Conservation (phyloP, 2,113 vertebrate genomes). For the Spheniscus mendiculus region DNA sequence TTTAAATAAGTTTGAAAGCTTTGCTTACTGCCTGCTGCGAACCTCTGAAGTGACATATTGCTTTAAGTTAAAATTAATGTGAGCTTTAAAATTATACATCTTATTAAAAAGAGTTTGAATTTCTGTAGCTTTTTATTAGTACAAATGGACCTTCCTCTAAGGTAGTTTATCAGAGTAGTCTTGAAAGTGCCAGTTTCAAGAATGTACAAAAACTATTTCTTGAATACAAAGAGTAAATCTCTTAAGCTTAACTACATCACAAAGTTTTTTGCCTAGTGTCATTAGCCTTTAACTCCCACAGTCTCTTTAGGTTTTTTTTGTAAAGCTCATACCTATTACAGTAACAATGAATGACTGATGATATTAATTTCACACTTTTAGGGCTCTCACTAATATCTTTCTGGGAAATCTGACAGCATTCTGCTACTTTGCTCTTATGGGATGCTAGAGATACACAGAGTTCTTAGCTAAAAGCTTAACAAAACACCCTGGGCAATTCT, state of each 20-base stretch:
- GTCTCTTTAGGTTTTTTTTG: background rate
- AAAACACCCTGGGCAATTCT: background rate
- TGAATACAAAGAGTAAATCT: background rate
- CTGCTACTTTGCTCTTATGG: background rate
- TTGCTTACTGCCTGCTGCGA: slow-evolving; percentile 57
- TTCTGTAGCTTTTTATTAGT: background rate
- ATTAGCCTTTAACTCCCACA: background rate
- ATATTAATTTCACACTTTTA: background rate
- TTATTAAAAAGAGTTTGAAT: background rate
- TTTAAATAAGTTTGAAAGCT: slow-evolving; percentile 72
- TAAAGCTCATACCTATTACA: background rate
- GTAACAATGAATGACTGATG: background rate
- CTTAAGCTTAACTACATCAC: background rate
- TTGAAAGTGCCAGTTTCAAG: background rate
- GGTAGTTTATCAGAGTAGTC: background rate
- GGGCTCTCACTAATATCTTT: background rate
- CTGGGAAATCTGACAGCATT: background rate
- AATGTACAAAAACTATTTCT: background rate
- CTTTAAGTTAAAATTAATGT: slow-evolving; percentile 39
- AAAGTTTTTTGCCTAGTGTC: background rate
- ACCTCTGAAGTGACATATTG: slow-evolving; percentile 26
- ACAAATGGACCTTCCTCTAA: background rate
- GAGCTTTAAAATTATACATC: slow-evolving; percentile 12
- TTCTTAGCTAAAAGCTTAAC: background rate
- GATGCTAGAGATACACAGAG: background rate